phyloP scores from a whole-genome alignment of 2,797 vertebrate genomes.

The Hydrolagus colliei region DNA sequence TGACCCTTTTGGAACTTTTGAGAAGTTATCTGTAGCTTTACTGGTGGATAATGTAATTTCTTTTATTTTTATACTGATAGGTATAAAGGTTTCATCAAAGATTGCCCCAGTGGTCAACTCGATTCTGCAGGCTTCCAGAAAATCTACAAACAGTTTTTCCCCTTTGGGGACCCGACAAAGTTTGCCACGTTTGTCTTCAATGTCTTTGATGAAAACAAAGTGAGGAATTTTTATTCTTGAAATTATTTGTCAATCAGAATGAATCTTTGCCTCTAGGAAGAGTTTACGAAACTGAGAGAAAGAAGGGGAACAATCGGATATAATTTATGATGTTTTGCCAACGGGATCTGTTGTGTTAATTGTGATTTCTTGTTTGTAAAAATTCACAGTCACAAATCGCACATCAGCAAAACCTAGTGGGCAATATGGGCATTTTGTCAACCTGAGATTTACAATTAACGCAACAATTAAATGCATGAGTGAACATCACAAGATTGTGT shows the following conservation, averaged over 20 bases:
- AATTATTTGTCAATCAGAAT: not conserved
- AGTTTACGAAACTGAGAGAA: too few species aligned
- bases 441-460: too few species aligned
- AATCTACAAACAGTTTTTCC: conserved; percentile 98
- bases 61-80: conserved; percentile 47
- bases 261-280: not conserved
- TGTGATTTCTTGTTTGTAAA: too few species aligned
- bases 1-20: not conserved
- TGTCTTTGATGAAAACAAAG: conserved; percentile 97
- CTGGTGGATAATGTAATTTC: not conserved
- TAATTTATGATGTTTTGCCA: too few species aligned
- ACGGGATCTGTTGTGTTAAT: too few species aligned
- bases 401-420: too few species aligned
- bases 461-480: too few species aligned
- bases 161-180: conserved; percentile 94
- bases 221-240: conserved; percentile 45
- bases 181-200: conserved; percentile 98
- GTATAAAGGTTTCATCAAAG: conserved; percentile 99
- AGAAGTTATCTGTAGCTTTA: not conserved
- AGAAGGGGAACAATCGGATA: too few species aligned
- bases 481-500: too few species aligned
- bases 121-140: conserved; percentile 94
- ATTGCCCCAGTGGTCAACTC: conserved; percentile 93
- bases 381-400: too few species aligned
- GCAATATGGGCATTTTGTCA: too few species aligned